Conservation (phyloP, 2,113 vertebrate genomes). For the Gopherus evgoodei region DNA sequence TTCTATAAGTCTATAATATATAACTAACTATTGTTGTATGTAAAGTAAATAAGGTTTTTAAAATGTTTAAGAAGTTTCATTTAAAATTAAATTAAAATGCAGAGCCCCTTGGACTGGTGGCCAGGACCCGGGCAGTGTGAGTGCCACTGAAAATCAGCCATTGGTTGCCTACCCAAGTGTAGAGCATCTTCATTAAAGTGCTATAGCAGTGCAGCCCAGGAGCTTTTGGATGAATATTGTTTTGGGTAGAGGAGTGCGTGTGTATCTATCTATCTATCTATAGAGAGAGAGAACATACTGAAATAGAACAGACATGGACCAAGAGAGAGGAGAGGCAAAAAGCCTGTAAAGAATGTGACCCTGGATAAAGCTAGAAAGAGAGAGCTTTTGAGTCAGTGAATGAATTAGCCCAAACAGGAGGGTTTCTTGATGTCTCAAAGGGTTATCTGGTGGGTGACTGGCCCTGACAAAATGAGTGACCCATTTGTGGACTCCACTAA, state of each 20-base stretch:
- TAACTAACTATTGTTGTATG: too few species aligned
- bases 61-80: too few species aligned
- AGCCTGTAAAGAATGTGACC: not conserved
- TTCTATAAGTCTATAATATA: too few species aligned
- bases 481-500: not conserved
- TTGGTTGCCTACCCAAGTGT: too few species aligned
- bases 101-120: too few species aligned
- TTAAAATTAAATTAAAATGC: too few species aligned
- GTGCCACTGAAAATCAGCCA: too few species aligned
- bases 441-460: not conserved
- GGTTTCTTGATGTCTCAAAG: not conserved
- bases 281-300: too few species aligned
- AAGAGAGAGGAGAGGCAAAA: not conserved
- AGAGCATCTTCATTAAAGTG: not conserved
- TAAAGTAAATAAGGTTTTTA: too few species aligned
- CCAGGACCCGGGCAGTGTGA: too few species aligned
- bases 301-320: not conserved
- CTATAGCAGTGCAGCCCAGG: not conserved
- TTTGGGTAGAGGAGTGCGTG: not conserved
- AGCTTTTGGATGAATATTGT: not conserved
- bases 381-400: not conserved
- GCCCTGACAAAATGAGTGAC: too few species aligned
- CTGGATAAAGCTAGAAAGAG: not conserved
- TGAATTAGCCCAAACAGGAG: not conserved
- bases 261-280: too few species aligned